A percentile compares a stretch with the other conserved stretches of the same genome.
Evolutionary conservation across 2,113 vertebrate species (phyloP).

Genomic region (Cynopterus brachyotis): DNA sequence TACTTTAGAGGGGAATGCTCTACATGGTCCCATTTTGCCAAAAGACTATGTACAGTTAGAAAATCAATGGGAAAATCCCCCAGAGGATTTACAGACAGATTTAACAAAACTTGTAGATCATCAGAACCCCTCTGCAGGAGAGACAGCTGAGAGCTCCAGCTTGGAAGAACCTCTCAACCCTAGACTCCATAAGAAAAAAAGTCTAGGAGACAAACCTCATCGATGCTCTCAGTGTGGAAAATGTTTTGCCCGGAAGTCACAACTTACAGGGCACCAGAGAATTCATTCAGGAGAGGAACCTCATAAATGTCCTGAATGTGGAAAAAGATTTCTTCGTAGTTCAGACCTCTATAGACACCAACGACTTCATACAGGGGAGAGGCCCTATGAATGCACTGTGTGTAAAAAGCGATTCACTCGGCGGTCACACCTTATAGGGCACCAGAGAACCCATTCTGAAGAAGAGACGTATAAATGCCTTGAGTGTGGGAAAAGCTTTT

Average conservation of each 20-base stretch:
- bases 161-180: constrained; percentile 66
- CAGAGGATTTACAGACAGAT: constrained; percentile 68
- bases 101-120: constrained; percentile 62
- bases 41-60: constrained; percentile 72
- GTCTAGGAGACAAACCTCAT: constrained; percentile 68
- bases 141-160: constrained; percentile 53
- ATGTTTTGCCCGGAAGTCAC: constrained; percentile 74
- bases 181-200: constrained; percentile 62
- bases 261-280: constrained; percentile 69
- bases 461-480: constrained; percentile 76
- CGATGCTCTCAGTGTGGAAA: constrained; percentile 72
- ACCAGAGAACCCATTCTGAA: constrained; percentile 76
- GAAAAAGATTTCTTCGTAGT: constrained; percentile 71
- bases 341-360: constrained; percentile 74
- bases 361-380: constrained; percentile 70
- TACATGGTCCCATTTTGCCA: constrained; percentile 61
- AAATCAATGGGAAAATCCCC: constrained; percentile 56
- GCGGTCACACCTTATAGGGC: constrained; percentile 73
- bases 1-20: constrained; percentile 68
- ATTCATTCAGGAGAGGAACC: constrained; percentile 74
- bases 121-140: constrained; percentile 44
- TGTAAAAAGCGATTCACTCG: constrained; percentile 74
- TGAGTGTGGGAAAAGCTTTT: constrained; percentile 74
- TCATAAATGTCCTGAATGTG: constrained; percentile 74
- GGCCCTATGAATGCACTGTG: constrained; percentile 73